Conservation (phyloP, 2,113 vertebrate species). For the Coturnix japonica region DNA sequence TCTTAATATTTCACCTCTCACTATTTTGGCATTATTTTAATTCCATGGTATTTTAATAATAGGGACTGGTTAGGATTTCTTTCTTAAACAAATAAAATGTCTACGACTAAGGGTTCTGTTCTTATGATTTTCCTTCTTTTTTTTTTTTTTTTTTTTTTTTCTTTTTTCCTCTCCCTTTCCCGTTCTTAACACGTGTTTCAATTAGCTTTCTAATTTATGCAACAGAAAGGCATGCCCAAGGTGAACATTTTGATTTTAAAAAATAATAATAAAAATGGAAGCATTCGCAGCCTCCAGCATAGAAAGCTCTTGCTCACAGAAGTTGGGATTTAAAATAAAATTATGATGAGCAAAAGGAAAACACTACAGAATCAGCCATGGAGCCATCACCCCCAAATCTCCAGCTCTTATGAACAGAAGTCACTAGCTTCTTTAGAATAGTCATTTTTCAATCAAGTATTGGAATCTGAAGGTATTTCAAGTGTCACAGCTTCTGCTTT, state of each 20-base stretch:
- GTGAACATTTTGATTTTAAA: background rate
- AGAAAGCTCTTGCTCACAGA: background rate
- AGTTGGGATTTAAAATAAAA: constrained; percentile 47
- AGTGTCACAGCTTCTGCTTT: background rate
- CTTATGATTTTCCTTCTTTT: background rate
- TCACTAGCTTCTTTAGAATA: background rate
- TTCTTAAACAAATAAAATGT: constrained; percentile 11
- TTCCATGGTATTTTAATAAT: constrained; percentile 48
- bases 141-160: too few species aligned
- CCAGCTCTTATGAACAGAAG: background rate
- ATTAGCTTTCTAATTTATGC: background rate
- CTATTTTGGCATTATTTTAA: constrained; percentile 30
- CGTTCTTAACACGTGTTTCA: background rate
- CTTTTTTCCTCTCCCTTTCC: background rate
- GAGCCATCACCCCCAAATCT: background rate
- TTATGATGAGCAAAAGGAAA: background rate
- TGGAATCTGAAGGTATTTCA: background rate
- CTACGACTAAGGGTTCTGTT: background rate
- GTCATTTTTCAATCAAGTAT: constrained; percentile 28
- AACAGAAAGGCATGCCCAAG: background rate
- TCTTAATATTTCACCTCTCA: constrained; percentile 11
- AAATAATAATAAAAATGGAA: background rate
- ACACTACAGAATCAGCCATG: background rate
- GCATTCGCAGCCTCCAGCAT: constrained; percentile 22
- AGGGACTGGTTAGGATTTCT: background rate